These are phyloP conservation scores for Brachypteracias leptosomus DNA, from an alignment of 2,113 vertebrate species.

Conservation along the genomic window DNA sequence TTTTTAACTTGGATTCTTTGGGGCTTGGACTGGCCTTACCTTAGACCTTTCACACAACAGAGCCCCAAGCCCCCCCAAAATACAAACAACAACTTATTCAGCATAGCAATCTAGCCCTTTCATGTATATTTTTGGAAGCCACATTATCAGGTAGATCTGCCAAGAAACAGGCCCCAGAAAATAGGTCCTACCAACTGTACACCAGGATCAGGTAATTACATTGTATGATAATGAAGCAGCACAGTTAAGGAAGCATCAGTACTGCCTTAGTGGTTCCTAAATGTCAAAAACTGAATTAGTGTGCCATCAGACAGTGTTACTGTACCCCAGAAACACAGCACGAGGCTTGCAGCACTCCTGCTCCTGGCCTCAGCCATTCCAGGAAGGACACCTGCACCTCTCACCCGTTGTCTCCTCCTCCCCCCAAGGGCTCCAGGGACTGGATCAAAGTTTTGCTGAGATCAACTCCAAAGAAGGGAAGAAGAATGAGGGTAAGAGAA, in stretches of 20 bases:
- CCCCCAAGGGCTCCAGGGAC: background rate
- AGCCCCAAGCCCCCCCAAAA: background rate
- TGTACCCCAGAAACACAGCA: background rate
- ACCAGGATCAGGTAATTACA: conserved; percentile 47
- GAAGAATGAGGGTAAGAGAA: background rate
- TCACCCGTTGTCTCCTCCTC: background rate
- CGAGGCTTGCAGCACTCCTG: conserved; percentile 1
- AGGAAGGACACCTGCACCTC: too few species aligned
- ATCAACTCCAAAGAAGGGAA: background rate
- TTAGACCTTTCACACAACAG: background rate
- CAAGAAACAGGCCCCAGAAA: conserved; percentile 38
- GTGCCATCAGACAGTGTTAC: conserved; percentile 21
- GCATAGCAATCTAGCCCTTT: background rate
- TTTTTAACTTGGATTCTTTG: background rate
- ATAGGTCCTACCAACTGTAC: background rate
- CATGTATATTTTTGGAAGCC: background rate
- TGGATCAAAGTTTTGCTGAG: background rate
- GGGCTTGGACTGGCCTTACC: background rate
- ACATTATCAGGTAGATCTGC: background rate
- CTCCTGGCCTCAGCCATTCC: background rate
- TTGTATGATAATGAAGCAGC: conserved; percentile 43
- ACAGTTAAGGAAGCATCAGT: conserved; percentile 35
- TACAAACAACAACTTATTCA: background rate
- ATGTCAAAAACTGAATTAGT: conserved; percentile 53
- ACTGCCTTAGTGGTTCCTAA: conserved; percentile 35